Base-by-base conservation (phyloP, 2,113 vertebrate species). In the Rana temporaria region DNA sequence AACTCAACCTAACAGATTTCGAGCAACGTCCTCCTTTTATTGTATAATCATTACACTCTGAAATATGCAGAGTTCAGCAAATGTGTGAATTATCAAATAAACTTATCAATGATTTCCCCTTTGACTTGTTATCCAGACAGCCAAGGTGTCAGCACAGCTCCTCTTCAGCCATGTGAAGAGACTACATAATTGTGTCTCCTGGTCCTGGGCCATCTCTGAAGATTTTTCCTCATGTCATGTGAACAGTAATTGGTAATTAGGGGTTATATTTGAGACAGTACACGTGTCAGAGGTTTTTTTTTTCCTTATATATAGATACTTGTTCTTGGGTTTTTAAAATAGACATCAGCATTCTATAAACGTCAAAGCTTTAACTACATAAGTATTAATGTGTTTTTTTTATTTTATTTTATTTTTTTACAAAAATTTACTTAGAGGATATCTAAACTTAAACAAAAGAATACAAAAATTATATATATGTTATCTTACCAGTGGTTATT, bases 21-120 rank as follows among this genome's bases (percentile, higher is more conserved):
- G 19, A 17, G 5, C 32, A 56, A 60, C 34, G 15, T 59, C 4
- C n/a, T 14, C 56, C 30, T 57, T 57, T 73, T 34, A 59, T 63
- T 12, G 22, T 42, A 30, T 22, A 68, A 42, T 62, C 48, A 60
- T 59, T 26, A 20, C 34, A 19, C n/a, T 20, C 38, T 34, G 12
- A 70, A 62, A n/a, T 26, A 60, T 70, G 55, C 16, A 70, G 24
- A 7, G 22, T 24, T 71, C 78, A 70, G 77, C 14, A 69, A 32
- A 59, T 15, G 8, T 59, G 53, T 15, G 53, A 16, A 34, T 12
- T 48, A 67, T 67, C 24, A 65, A 26, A 52, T 77, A 20, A 77
- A 77, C 15, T 34, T 66, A 52, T 62, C 12, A 24, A 16, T 71
- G 78, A 70, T 62, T 80, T 70, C 78, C 66, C 66, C 22, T 24